Evolutionary conservation across 2,113 vertebrate species (phyloP).

Genomic region (Chaetorhynchus papuensis): DNA sequence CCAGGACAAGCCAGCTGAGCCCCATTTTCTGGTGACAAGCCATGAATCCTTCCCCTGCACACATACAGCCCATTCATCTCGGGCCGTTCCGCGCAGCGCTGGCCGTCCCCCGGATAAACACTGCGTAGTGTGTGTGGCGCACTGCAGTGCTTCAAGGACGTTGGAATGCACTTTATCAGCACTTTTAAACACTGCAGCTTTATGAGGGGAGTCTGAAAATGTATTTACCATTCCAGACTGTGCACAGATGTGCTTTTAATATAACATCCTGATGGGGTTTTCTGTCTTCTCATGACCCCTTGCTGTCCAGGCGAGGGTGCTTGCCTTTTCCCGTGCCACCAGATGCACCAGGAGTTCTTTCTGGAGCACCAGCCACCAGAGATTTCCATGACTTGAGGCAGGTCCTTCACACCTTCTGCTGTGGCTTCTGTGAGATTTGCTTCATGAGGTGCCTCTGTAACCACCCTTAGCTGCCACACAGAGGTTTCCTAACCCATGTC

Average conservation of each 20-base stretch:
- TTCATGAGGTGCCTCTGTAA: not conserved
- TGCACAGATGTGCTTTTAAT: slow-evolving; percentile 73
- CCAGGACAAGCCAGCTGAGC: not conserved
- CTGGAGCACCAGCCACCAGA: not conserved
- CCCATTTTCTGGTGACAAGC: not conserved
- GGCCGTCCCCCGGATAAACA: not conserved
- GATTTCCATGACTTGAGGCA: not conserved
- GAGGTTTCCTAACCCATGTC: not conserved
- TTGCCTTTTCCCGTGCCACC: not conserved
- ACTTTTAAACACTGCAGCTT: slow-evolving; percentile 70
- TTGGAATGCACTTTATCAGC: slow-evolving; percentile 74
- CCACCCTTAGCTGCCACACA: rapidly evolving
- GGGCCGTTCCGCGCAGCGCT: rapidly evolving
- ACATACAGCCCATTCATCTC: not conserved
- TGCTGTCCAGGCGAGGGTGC: slow-evolving; percentile 22
- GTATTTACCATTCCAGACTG: slow-evolving; percentile 65
- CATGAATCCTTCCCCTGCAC: not conserved
- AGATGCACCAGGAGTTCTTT: slow-evolving; percentile 12
- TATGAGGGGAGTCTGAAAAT: slow-evolving; percentile 73
- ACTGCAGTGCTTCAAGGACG: slow-evolving; percentile 3
- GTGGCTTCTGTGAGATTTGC: not conserved
- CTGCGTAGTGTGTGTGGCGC: not conserved
- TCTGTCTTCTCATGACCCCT: slow-evolving; percentile 66
- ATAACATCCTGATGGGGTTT: slow-evolving; percentile 60
- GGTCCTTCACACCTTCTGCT: not conserved